Evolutionary conservation across 2,797 vertebrate species (phyloP), one percentile per base, ranked within the genome.

Genomic region (Pseudotriccus pelzelni): DNA sequence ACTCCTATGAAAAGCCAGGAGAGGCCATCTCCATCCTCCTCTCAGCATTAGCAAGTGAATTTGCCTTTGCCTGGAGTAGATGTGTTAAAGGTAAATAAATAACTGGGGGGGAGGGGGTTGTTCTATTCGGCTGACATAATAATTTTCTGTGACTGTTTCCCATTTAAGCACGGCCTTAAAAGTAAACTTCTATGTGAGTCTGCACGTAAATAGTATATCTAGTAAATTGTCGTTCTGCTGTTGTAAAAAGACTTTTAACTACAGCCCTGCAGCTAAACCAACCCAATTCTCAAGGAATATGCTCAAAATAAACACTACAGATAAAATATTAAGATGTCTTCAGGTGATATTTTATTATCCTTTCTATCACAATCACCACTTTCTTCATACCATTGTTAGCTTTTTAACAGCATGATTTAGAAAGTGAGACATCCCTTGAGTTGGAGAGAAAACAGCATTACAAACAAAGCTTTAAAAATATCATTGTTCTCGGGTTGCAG

Each of bases 261-360:
- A 41, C 70, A 73, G 39, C 69, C 66, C 39, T 90, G 39, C 23
- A 87, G 91, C 69, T 86, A 92, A 91, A 84, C 24, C 37, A 92
- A 74, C 4, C 5, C 37, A 66, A 49, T 73, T 92, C 34, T 67
- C 13, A 1, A 78, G 32, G 85, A 96, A 96, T 87, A 88, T 81
- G 49, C n/a, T 63, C 84, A 84, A 96, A 84, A 90, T 36, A 90
- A 94, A 66, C 49, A 59, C 25, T 80, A 37, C 47, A 91, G 84
- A 96, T 78, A 92, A 93, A 90, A 90, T 23, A 64, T 37, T 59
- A 30, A 55, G 36, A 93, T 97, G 84, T 94, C 92, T 91, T 96
- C 94, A 96, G 76, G 67, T 94, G 64, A 84, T 68, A 63, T 76
- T 93, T 94, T 96, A 68, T 94, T 94, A 80, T 73, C 41, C 27